phyloP scores from a whole-genome alignment of 1,140 invertebrate genomes.

The Hesperophylax magnus region DNA sequence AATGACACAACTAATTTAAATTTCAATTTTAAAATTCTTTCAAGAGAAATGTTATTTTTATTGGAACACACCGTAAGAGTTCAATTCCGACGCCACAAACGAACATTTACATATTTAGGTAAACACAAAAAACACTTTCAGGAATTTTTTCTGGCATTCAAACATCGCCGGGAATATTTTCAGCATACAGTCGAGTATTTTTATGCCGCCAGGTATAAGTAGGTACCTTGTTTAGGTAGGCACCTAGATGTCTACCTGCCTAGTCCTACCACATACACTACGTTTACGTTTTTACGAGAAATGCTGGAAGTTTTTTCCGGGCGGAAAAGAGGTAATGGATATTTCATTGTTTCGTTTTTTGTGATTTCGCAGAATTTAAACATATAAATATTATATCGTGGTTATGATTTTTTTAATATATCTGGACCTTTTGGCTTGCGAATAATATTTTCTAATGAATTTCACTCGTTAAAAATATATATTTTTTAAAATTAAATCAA shows the following conservation, averaged over 20 bases:
- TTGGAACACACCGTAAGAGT: not conserved
- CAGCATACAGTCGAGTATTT: slow-evolving; percentile 2
- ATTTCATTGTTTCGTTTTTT: no score
- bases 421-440: no score
- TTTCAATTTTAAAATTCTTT: no score
- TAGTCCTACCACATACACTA: not conserved
- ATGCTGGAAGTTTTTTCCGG: not conserved
- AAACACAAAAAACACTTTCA: slow-evolving; percentile 18
- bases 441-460: no score
- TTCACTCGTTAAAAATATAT: no score
- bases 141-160: slow-evolving; percentile 22
- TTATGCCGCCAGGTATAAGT: not conserved
- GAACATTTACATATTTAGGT: slow-evolving; percentile 8
- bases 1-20: no score
- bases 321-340: not conserved
- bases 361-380: no score
- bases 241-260: not conserved
- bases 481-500: no score
- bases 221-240: no score
- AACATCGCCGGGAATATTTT: slow-evolving; percentile 2
- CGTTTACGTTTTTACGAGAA: slow-evolving; percentile 3
- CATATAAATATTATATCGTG: no score
- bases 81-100: not conserved
- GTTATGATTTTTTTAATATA: no score
- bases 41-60: no score